Percentiles rank a stretch among this genome's conserved stretches.
Conservation (phyloP, 2,113 vertebrate species). For the Epinephelus cyanopodus region DNA sequence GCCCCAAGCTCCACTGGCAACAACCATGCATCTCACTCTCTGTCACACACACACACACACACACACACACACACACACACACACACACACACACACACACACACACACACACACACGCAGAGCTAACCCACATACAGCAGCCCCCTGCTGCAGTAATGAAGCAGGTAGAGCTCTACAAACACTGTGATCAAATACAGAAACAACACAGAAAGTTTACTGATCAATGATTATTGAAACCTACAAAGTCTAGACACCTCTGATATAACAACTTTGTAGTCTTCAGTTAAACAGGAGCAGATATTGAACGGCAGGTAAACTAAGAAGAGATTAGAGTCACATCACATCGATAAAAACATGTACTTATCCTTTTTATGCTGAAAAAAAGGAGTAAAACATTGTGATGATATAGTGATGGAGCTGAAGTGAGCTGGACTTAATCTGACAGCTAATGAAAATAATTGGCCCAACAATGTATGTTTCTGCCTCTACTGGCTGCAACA, state of each 20-base stretch:
- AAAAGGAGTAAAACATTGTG: background rate
- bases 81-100: background rate
- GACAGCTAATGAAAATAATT: background rate
- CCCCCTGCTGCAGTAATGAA: background rate
- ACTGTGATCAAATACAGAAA: background rate
- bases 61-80: background rate
- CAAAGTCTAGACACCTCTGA: too few relatives aligned
- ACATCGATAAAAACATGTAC: background rate
- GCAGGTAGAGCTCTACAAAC: background rate
- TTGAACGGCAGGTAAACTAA: background rate
- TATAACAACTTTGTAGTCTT: background rate
- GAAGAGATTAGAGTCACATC: background rate
- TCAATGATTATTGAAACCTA: background rate
- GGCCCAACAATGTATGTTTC: too few relatives aligned
- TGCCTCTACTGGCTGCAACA: too few relatives aligned
- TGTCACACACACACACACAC: background rate
- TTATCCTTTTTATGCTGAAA: background rate
- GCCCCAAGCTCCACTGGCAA: slow-evolving; percentile 26
- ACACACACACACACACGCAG: slow-evolving; percentile 1
- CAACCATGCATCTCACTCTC: slow-evolving; percentile 4
- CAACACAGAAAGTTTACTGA: background rate
- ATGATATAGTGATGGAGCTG: background rate
- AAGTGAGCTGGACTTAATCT: background rate
- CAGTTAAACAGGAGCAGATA: background rate
- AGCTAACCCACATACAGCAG: background rate